These are phyloP conservation scores for Aphaenogaster rudis DNA, from an alignment of 1,140 invertebrate genomes.

Conservation along the genomic window DNA sequence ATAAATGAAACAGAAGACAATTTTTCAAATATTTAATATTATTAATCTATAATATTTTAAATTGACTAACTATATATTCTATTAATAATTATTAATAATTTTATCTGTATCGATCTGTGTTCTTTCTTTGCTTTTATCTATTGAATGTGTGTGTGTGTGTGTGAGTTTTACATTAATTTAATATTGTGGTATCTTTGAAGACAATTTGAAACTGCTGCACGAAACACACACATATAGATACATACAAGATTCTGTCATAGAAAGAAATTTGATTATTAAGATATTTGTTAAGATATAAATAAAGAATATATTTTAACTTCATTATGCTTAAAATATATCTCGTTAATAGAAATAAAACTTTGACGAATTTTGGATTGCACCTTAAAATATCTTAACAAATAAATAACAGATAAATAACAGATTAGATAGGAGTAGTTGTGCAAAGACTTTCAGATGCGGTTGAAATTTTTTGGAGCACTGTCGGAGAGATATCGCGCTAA, in stretches of 20 bases:
- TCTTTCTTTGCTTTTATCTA: not conserved
- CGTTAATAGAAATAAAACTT: not conserved
- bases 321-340: not conserved
- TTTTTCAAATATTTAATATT: too few species aligned
- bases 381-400: not conserved
- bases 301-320: not conserved
- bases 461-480: not conserved
- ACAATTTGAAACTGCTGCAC: too few species aligned
- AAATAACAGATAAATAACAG: not conserved
- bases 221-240: too few species aligned
- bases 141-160: too few species aligned
- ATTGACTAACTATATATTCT: too few species aligned
- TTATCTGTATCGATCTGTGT: not conserved
- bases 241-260: not conserved
- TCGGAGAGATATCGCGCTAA: slow-evolving; percentile 3
- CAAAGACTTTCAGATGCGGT: not conserved
- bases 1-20: not conserved
- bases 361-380: not conserved
- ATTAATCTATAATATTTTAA: too few species aligned
- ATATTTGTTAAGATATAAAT: not conserved
- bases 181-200: not conserved
- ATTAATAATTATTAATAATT: not conserved
- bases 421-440: not conserved
- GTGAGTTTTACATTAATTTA: not conserved
- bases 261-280: not conserved